A percentile compares a stretch with the other conserved stretches of the same genome.
Evolutionary conservation across 2,888 invertebrate genomes (phyloP).

Genomic region (Osmoderma eremita): DNA sequence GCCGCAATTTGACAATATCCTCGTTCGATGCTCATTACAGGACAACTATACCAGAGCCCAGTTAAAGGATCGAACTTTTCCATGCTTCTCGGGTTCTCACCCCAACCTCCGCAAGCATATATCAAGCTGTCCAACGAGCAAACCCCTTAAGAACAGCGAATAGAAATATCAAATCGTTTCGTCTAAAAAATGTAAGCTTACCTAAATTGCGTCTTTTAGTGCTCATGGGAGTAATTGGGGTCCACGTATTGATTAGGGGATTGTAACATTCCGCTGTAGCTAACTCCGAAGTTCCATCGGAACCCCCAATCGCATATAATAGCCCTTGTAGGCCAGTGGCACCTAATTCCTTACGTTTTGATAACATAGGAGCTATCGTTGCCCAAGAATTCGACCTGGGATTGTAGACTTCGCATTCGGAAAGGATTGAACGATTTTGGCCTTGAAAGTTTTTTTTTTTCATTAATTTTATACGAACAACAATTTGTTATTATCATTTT

Average conservation of each 20-base stretch:
- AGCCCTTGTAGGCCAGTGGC: too few relatives aligned
- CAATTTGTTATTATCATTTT: slow-evolving; percentile 80
- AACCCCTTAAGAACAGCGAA: slow-evolving; percentile 57
- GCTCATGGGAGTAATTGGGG: slow-evolving; percentile 74
- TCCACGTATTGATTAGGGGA: slow-evolving; percentile 73
- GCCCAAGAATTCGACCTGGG: too few relatives aligned
- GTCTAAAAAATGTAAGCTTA: too few relatives aligned
- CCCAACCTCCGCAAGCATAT: slow-evolving; percentile 74
- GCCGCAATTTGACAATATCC: slow-evolving; percentile 75
- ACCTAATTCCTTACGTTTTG: too few relatives aligned
- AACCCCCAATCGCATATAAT: too few relatives aligned
- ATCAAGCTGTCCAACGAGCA: too few relatives aligned
- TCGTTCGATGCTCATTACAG: too few relatives aligned
- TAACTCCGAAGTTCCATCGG: slow-evolving; percentile 74
- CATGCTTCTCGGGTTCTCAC: slow-evolving; percentile 75
- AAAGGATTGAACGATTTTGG: slow-evolving; percentile 72
- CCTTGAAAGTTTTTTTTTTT: slow-evolving; percentile 72
- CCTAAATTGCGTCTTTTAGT: slow-evolving; percentile 72
- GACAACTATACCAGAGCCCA: too few relatives aligned
- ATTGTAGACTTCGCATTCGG: slow-evolving; percentile 73
- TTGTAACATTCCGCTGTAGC: slow-evolving; percentile 75
- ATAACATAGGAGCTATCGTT: too few relatives aligned
- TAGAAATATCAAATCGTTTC: slow-evolving; percentile 18
- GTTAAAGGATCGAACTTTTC: slow-evolving; percentile 76
- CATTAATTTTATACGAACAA: slow-evolving; percentile 77